Evolutionary conservation across 2,888 invertebrate genomes (phyloP), one percentile per base, ranked within the genome.

Genomic region (Agonum fuliginosum): DNA sequence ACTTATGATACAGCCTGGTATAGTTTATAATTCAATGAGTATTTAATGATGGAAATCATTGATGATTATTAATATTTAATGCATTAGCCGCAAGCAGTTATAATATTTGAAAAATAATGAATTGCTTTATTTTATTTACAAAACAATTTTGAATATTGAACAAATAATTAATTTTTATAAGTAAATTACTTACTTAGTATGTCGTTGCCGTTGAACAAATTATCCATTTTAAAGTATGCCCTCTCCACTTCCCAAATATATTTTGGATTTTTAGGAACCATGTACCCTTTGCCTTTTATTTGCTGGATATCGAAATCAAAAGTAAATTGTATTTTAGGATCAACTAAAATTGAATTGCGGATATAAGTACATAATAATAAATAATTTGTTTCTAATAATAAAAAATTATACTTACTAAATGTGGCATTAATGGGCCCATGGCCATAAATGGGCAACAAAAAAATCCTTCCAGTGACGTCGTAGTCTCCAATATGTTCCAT

Each of bases 151-250:
- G n/a, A n/a, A n/a, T n/a, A n/a, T n/a, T n/a, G n/a, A n/a, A n/a
- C n/a, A 34, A 4, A 6, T 34, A 34, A 34, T 8, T 34, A 6
- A 34, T 34, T 8, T 34, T 34, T 34, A 4, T 34, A 46, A 8
- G 12, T 46, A 46, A n/a, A 46, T 19, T 41, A 78, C 80, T 78
- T 76, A 82, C 84, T 83, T 71, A 84, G 78, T 14, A 22, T 46
- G 70, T 83, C 80, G 58, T 84, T 83, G 22, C 84, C 84, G 54
- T 83, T 81, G 72, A 85, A 85, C 3, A 84, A 75, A 78, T 83
- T 83, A 22, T 83, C 83, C 4, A 84, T 78, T 17, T 51, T 37
- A 51, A 69, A 78, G 6, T 76, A 43, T 5, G 78, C 77, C 20
- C 78, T 67, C 1, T 51, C 24, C n/a, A 24, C 4, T 24, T 20